Evolutionary conservation across 2,113 vertebrate species (phyloP), one percentile per base, ranked within the genome.

Genomic region (Brevimyrus niger): DNA sequence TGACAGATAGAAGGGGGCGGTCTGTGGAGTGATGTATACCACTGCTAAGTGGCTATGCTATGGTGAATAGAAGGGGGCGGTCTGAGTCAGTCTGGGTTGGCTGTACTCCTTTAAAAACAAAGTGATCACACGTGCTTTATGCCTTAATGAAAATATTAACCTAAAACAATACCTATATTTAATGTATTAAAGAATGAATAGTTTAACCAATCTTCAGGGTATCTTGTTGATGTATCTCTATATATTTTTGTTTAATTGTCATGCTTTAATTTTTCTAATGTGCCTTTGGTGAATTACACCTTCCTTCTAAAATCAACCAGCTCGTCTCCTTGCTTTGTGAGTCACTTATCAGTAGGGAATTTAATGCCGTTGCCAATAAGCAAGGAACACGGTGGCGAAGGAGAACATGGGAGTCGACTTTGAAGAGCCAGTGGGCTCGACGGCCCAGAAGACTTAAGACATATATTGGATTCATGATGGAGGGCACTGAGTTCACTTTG

Each of bases 381-480:
- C 53, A 21, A 93, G 94, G 93, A 93, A 93, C 94, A 9, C 1
- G 7, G 7, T n/a, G 95, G 96, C 96, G 95, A 96, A 95, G 97
- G 95, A 96, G 94, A 95, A 96, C 92, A 95, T 96, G 97, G 97
- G 96, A 96, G 97, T 98, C 98, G 97, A 97, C 97, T 96, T 95
- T 95, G 96, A 96, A 95, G 97, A 97, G 96, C 97, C 95, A 96
- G 96, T 97, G 96, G 97, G 96, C 98, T 97, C 97, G 97, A 98
- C 97, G 97, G 97, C 97, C 97, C 94, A 95, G 96, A 97, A 99
- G 98, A 99, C 99, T 98, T 99, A 99, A 98, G 61, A 98, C 98
- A 98, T 98, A 99, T 99, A 99, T 99, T 99, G 98, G 97, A 99
- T 99, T 99, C 97, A 99, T 98, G 98, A 99, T 99, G 97, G 98